Evolutionary conservation across 1,140 invertebrate species (phyloP), one percentile per base, ranked within the genome.

Genomic region (Venturia canescens): DNA sequence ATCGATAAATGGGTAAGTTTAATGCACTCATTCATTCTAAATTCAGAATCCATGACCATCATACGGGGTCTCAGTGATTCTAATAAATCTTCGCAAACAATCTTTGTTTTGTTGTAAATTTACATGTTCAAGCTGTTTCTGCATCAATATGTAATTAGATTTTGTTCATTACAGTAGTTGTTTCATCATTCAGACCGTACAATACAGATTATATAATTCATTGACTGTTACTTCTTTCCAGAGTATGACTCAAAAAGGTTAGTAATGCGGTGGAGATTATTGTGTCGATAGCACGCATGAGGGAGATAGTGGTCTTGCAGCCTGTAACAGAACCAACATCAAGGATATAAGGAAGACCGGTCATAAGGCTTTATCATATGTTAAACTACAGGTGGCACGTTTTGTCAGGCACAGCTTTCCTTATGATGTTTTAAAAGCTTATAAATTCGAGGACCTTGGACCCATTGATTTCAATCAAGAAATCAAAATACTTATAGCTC

Each of bases 321-420:
- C 91, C 13, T 84, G 89, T 71, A 92, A 91, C 84, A 81, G 91
- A 92, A 83, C 93, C 93, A 60, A 87, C 90, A 21, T 90, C 91
- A 80, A 92, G 86, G 63, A 95, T 97, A 82, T 94, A 95, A 88
- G 97, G 98, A 18, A 98, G 97, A 34, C 95, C 98, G 29, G 97
- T 97, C n/a, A 98, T 99, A 83, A 94, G 97, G 87, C 96, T 98
- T 87, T 98, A 96, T 91, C 95, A 96, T 72, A 95, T 99, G 66
- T 92, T 99, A 67, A 99, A 99, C 91, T 98, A 99, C 87, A 99
- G 98, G 91, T 93, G 99, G 83, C 97, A 98, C 89, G 96, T n/a
- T n/a, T n/a, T n/a, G n/a, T n/a, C n/a, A n/a, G n/a, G n/a, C n/a
- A n/a, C n/a, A n/a, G n/a, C n/a, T n/a, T 99, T n/a, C 89, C 99